A percentile compares a stretch with the other conserved stretches of the same genome.
Conservation (phyloP, 1,140 invertebrate species). For the Dendroctonus ponderosae region DNA sequence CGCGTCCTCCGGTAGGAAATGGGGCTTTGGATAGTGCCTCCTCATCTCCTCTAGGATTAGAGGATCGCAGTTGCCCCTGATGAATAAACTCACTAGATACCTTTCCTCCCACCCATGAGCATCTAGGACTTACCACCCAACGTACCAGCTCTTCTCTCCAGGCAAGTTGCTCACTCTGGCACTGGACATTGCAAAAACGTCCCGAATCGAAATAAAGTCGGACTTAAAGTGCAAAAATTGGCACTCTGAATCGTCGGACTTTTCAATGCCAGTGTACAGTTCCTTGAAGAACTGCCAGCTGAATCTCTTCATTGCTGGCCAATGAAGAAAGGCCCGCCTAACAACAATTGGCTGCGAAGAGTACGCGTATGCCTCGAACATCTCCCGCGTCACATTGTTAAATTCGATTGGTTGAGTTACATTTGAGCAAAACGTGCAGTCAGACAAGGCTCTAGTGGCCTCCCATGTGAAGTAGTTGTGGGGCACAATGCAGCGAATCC, state of each 20-base stretch:
- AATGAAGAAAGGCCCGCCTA: constrained; percentile 71
- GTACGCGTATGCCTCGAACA: constrained; percentile 73
- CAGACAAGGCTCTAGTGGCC: constrained; percentile 75
- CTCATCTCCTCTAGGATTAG: constrained; percentile 72
- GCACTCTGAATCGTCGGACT: constrained; percentile 73
- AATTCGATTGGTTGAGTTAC: constrained; percentile 58
- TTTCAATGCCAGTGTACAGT: constrained; percentile 66
- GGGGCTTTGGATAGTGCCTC: constrained; percentile 75
- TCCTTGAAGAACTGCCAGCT: constrained; percentile 74
- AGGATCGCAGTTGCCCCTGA: constrained; percentile 81
- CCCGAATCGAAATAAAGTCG: constrained; percentile 70
- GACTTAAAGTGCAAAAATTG: constrained; percentile 91
- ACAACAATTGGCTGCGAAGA: constrained; percentile 78
- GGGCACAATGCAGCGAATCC: constrained; percentile 70
- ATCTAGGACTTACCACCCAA: constrained; percentile 75
- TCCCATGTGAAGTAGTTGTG: constrained; percentile 86
- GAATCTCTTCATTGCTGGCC: constrained; percentile 73
- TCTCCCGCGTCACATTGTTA: constrained; percentile 63
- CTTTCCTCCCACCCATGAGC: constrained; percentile 1
- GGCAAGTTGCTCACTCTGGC: constrained; percentile 62
- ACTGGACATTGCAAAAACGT: constrained; percentile 77
- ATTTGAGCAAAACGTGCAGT: constrained; percentile 71
- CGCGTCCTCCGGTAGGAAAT: constrained; percentile 86
- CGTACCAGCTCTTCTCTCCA: constrained; percentile 78
- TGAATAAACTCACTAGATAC: constrained; percentile 1